phyloP scores from a whole-genome alignment of 2,113 vertebrate species.

The Microcebus ravelobensis region DNA sequence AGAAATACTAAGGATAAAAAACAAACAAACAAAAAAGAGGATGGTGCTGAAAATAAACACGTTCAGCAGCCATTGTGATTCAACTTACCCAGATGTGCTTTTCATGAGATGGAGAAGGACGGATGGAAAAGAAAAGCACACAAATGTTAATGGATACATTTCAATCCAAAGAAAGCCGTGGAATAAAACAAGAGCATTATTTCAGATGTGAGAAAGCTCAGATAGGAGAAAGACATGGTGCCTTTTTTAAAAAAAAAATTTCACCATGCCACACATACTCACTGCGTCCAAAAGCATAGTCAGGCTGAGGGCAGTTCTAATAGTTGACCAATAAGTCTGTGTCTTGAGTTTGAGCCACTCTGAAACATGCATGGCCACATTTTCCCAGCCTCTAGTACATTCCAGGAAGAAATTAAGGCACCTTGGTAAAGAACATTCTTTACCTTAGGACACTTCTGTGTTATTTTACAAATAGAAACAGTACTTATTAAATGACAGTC shows the following conservation, averaged over 20 bases:
- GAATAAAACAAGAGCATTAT: conserved; percentile 82
- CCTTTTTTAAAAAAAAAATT: background rate
- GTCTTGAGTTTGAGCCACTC: conserved; percentile 69
- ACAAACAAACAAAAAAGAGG: conserved; percentile 72
- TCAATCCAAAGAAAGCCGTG: conserved; percentile 79
- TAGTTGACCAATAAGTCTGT: conserved; percentile 55
- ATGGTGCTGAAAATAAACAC: conserved; percentile 88
- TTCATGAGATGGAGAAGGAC: conserved; percentile 93
- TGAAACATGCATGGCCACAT: conserved; percentile 76
- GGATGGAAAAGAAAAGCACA: conserved; percentile 96
- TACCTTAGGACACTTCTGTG: background rate
- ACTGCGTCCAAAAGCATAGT: conserved; percentile 49
- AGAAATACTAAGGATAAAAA: conserved; percentile 72
- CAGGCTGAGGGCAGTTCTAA: conserved; percentile 44
- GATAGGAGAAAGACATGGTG: conserved; percentile 46
- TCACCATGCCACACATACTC: conserved; percentile 53
- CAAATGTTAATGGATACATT: conserved; percentile 93
- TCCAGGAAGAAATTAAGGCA: background rate
- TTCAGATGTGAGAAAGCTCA: conserved; percentile 70
- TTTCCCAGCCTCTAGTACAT: conserved; percentile 68
- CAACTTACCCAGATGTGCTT: conserved; percentile 95
- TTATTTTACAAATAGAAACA: background rate
- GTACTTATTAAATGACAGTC: background rate
- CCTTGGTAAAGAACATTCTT: background rate
- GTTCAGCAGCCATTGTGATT: conserved; percentile 89